Evolutionary conservation across 2,888 invertebrate species (phyloP).

Genomic region (Ophioninae sp.): DNA sequence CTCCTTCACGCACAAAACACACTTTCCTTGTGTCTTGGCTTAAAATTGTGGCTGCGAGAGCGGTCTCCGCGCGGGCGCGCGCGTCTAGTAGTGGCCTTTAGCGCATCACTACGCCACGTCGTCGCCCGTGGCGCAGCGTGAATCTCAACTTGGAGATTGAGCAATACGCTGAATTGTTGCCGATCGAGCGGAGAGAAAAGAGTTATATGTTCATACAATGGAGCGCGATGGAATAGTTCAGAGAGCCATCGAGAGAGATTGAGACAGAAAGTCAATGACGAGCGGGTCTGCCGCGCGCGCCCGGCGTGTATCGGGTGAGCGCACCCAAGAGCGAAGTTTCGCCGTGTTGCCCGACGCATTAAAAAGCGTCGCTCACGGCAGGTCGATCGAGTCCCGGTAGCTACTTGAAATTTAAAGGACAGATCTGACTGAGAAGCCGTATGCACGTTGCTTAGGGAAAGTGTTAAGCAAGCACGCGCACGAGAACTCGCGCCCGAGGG

Average conservation of each 20-base stretch:
- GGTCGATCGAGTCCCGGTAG: constrained; percentile 44
- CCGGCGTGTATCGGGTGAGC: neutral
- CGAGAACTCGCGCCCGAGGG: neutral
- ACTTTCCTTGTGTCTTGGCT: no score
- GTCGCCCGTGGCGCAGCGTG: no score
- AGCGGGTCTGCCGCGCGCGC: neutral
- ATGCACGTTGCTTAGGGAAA: neutral
- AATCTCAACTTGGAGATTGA: no score
- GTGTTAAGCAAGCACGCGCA: no score
- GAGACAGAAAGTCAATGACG: neutral
- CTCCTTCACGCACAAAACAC: no score
- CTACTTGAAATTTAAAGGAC: constrained; percentile 45
- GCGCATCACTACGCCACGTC: no score
- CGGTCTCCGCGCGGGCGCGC: no score
- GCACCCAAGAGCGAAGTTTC: neutral
- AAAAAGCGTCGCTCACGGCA: constrained; percentile 12
- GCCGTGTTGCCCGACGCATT: neutral
- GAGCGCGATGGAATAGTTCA: neutral
- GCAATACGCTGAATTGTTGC: no score
- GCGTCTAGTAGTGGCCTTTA: no score
- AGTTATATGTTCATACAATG: neutral
- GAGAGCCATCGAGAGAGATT: neutral
- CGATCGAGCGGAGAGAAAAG: no score
- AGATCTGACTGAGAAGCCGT: constrained; percentile 24
- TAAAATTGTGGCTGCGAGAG: no score